Percentiles rank a stretch among this genome's conserved stretches.
Evolutionary conservation across 2,113 vertebrate genomes (phyloP).

Genomic region (Apaloderma vittatum): DNA sequence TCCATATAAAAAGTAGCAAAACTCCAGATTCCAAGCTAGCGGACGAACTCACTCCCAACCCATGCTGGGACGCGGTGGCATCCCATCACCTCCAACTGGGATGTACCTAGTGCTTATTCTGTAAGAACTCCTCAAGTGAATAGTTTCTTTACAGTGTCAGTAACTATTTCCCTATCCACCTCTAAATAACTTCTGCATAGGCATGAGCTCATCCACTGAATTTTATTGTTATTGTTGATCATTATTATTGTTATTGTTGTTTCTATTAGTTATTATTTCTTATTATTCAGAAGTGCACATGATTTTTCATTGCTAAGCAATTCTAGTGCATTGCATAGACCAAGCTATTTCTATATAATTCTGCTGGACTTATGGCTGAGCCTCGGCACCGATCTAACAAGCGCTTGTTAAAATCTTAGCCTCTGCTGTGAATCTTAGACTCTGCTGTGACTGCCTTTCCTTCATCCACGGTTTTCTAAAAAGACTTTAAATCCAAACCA

Average conservation of each 20-base stretch:
- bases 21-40: background rate
- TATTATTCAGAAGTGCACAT: background rate
- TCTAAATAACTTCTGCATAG: background rate
- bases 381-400: background rate
- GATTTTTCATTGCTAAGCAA: background rate
- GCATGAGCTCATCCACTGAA: background rate
- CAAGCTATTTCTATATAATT: background rate
- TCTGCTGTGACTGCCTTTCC: background rate
- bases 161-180: background rate
- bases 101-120: background rate
- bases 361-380: background rate
- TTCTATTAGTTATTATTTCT: too few relatives aligned
- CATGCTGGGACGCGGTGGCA: background rate
- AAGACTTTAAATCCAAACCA: background rate
- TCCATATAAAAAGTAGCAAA: background rate
- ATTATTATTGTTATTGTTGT: too few relatives aligned
- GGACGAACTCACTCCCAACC: background rate
- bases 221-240: background rate
- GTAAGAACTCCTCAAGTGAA: background rate
- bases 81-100: background rate
- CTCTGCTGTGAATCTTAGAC: background rate
- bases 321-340: background rate
- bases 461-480: background rate
- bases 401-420: background rate
- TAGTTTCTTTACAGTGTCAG: background rate